Base-by-base conservation (phyloP, 2,113 vertebrate species). In the Aleadryas rufinucha region DNA sequence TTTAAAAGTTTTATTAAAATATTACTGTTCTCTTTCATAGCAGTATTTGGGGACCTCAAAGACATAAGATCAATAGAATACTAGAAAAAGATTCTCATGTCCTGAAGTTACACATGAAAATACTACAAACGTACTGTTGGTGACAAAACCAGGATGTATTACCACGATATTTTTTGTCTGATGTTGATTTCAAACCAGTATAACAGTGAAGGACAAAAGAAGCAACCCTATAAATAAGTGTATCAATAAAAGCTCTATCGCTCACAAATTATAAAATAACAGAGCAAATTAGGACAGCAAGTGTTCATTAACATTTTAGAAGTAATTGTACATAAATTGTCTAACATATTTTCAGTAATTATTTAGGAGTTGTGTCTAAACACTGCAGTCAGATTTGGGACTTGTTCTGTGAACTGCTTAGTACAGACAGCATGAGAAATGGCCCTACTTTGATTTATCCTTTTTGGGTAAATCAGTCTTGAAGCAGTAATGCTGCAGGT, bases 151-250 rank as follows among this genome's bases (percentile, higher is more conserved):
- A 35, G 7, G 24, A 14, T 41, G 3, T 41, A 30, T 72, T 50
- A 64, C 21, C 7, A 8, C 15, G 23, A 3, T 45, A 22, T 50
- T 87, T 76, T 22, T 22, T 47, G 24, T 50, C 31, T 56, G 22
- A 39, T 28, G 23, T 42, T 33, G 20, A 77, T 77, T 65, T 70
- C 56, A 63, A 41, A 24, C 35, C 15, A 17, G 13, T 23, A 0
- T 3, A 33, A 44, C 18, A 42, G 10, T 9, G 42, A 70, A 63
- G 16, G 26, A 45, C 4, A 27, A 31, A 39, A 60, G 11, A 45
- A 17, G 35, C 13, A 65, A 13, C 4, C 9, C 2, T 31, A 0
- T 31, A 53, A n/a, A 20, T 21, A 52, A 37, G 10, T 28, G 1
- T 23, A 42, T 57, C 10, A 47, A 8, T 44, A 42, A 64, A 80